Conservation (phyloP, 2,888 invertebrate species). For the Drosophila hamatofila region DNA sequence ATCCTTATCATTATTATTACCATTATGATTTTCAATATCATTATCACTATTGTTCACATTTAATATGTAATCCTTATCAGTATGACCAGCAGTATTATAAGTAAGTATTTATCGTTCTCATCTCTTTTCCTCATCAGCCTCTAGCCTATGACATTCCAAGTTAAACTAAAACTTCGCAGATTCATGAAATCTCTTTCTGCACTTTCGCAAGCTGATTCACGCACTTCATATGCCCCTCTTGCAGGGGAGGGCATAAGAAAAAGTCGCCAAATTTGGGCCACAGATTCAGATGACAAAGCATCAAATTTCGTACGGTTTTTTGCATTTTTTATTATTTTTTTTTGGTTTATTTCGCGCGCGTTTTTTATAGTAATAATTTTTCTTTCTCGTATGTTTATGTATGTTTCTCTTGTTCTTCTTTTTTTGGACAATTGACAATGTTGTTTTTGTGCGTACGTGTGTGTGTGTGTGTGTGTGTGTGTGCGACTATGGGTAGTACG, state of each 20-base stretch:
- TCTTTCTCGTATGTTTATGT: slow-evolving; percentile 2
- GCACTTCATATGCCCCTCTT: neutral
- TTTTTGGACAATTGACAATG: slow-evolving; percentile 35
- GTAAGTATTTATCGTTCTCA: too few species aligned
- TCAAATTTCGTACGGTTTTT: slow-evolving; percentile 27
- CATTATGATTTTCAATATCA: neutral
- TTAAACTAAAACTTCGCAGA: neutral
- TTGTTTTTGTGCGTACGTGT: slow-evolving; percentile 27
- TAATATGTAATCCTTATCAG: neutral
- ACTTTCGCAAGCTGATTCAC: neutral
- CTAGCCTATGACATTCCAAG: neutral
- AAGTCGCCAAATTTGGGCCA: slow-evolving; percentile 35
- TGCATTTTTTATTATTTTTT: neutral
- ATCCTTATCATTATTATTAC: neutral
- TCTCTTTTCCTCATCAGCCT: neutral
- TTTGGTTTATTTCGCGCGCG: slow-evolving; percentile 13
- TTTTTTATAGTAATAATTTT: slow-evolving; percentile 15
- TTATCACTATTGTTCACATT: neutral
- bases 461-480: neutral
- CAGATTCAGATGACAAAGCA: slow-evolving; percentile 40
- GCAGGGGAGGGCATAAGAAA: slow-evolving; percentile 21
- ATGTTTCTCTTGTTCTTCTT: slow-evolving; percentile 16
- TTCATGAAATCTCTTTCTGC: neutral
- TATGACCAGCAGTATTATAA: neutral
- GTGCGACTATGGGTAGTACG: slow-evolving; percentile 39